Percentiles rank a stretch among this genome's conserved stretches.
phyloP scores from a whole-genome alignment of 30 jellyfish, hydroid and myxozoan genomes.

The Turritopsis dohrnii region DNA sequence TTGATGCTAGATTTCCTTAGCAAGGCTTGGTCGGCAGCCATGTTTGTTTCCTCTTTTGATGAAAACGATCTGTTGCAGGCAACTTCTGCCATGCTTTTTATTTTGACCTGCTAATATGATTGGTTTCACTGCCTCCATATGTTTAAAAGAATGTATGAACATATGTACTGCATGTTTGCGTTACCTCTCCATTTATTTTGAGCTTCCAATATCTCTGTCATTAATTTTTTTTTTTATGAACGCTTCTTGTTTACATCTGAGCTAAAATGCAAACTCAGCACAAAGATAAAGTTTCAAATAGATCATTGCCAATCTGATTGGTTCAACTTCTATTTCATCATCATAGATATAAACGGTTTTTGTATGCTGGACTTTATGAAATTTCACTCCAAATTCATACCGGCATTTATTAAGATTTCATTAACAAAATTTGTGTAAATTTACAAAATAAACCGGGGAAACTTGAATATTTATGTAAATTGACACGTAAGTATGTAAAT shows the following conservation, averaged over 20 bases:
- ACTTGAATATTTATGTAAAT: background rate
- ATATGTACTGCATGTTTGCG: background rate
- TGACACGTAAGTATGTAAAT: background rate
- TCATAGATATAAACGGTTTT: background rate
- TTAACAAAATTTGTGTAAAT: too few species aligned
- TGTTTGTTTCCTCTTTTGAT: conserved; percentile 44
- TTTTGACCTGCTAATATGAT: background rate
- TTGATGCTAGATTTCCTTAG: conserved; percentile 29
- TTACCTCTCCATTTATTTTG: background rate
- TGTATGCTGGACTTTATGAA: too few species aligned
- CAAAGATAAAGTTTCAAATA: background rate
- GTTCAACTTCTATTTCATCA: background rate
- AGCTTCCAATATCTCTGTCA: background rate
- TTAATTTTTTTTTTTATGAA: background rate
- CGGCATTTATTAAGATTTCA: too few species aligned
- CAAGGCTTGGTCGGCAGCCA: conserved; percentile 38
- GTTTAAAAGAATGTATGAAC: background rate
- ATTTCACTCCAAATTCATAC: too few species aligned
- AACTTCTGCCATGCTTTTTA: conserved; percentile 13
- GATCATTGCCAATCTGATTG: background rate
- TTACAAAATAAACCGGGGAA: too few species aligned
- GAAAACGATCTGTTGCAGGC: conserved; percentile 40
- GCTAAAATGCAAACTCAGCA: conserved; percentile 19
- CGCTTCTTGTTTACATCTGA: conserved; percentile 28
- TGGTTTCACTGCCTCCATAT: background rate